phyloP scores from a whole-genome alignment of 35 echinoderm and acorn worm species.

The Ptychodera flava region DNA sequence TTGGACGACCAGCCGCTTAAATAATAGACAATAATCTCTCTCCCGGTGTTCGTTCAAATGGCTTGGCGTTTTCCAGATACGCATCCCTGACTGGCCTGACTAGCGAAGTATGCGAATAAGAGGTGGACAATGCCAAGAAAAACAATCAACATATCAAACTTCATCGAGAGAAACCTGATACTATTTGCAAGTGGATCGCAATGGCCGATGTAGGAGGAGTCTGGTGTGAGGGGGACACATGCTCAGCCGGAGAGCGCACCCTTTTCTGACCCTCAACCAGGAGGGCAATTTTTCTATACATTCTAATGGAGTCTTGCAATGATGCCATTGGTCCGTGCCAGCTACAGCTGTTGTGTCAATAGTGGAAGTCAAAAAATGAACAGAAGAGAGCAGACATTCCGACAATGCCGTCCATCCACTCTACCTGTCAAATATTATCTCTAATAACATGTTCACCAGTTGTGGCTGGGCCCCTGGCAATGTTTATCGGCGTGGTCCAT shows the following conservation, averaged over 20 bases:
- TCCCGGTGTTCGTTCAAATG: no score
- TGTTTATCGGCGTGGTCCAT: neutral
- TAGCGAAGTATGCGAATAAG: neutral
- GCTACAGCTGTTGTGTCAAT: neutral
- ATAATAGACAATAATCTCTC: no score
- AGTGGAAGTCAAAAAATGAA: neutral
- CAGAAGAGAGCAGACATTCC: neutral
- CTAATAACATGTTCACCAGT: neutral
- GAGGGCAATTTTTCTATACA: neutral
- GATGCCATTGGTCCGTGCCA: neutral
- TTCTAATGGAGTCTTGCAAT: neutral
- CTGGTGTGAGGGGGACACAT: neutral
- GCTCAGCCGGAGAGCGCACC: neutral
- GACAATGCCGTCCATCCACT: neutral
- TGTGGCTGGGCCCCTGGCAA: neutral
- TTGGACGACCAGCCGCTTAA: no score
- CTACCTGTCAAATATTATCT: neutral
- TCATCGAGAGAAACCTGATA: neutral
- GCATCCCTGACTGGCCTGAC: neutral
- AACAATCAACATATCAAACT: neutral
- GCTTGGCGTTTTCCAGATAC: neutral
- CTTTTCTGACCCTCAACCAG: neutral
- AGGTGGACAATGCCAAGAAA: neutral
- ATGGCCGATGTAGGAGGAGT: neutral
- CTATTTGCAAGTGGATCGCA: neutral